Percentiles rank a stretch among this genome's conserved stretches.
Conservation (phyloP, 2,888 invertebrate genomes). For the Lathronympha strigana region DNA sequence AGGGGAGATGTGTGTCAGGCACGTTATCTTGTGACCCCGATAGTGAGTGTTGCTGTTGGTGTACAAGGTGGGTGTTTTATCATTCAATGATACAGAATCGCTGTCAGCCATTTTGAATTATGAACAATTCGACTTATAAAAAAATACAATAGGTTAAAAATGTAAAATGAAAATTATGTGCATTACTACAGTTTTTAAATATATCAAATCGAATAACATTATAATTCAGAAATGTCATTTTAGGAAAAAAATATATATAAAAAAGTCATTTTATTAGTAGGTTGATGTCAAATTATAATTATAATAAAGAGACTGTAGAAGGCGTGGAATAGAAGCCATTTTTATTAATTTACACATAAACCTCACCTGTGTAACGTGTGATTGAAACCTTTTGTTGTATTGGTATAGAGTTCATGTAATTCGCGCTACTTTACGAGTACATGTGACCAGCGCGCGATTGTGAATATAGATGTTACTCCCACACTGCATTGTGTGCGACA, state of each 20-base stretch:
- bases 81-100: too few species aligned
- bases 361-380: neutral
- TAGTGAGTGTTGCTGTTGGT: neutral
- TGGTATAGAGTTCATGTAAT: slow-evolving; percentile 1
- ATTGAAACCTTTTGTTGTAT: slow-evolving; percentile 1
- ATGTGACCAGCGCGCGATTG: slow-evolving; percentile 32
- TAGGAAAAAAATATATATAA: too few species aligned
- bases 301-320: too few species aligned
- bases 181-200: too few species aligned
- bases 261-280: too few species aligned
- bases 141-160: too few species aligned
- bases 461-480: slow-evolving; percentile 39
- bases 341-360: neutral
- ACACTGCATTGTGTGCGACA: slow-evolving; percentile 27
- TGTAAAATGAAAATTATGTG: too few species aligned
- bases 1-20: slow-evolving; percentile 15
- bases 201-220: too few species aligned
- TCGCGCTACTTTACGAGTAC: slow-evolving; percentile 27
- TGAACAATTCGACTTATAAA: neutral
- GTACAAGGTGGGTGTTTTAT: neutral
- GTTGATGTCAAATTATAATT: too few species aligned
- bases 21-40: slow-evolving; percentile 2
- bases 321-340: too few species aligned
- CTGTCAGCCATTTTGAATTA: slow-evolving; percentile 2
- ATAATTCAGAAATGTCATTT: too few species aligned